phyloP scores from a whole-genome alignment of 2,888 invertebrate genomes.

The Calliscelio sp. region DNA sequence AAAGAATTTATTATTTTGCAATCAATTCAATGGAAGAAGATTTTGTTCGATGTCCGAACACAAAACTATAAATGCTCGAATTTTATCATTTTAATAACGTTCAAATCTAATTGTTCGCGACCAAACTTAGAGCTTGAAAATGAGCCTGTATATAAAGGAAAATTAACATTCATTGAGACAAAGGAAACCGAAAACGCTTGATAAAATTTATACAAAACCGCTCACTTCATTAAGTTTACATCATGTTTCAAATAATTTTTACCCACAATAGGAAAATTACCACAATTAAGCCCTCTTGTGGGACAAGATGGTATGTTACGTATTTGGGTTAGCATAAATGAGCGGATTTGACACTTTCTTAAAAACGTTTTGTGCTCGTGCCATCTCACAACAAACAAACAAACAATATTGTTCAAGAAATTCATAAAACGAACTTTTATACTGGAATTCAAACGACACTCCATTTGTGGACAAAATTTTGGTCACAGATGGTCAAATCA shows the following conservation, averaged over 20 bases:
- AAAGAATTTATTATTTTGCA: neutral
- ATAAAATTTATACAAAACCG: neutral
- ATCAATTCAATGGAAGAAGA: neutral
- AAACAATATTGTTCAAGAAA: neutral
- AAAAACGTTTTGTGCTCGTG: constrained; percentile 76
- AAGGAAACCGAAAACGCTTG: neutral
- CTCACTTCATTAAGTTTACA: neutral
- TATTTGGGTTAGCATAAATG: constrained; percentile 65
- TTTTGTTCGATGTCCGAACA: neutral
- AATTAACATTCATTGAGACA: neutral
- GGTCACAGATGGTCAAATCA: neutral
- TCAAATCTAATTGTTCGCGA: neutral
- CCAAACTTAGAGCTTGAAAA: neutral
- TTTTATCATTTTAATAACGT: neutral
- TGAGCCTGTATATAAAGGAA: neutral
- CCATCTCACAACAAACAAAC: neutral
- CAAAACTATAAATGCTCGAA: neutral
- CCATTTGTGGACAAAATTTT: constrained; percentile 3
- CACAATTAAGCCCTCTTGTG: constrained; percentile 73
- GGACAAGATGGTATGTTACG: constrained; percentile 49
- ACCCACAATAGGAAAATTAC: constrained; percentile 39
- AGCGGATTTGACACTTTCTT: constrained; percentile 32
- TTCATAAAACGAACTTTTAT: neutral
- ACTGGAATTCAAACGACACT: neutral
- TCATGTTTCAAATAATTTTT: neutral